These are phyloP conservation scores for Clunio marinus DNA, from an alignment of 2,888 invertebrate genomes.

Conservation along the genomic window DNA sequence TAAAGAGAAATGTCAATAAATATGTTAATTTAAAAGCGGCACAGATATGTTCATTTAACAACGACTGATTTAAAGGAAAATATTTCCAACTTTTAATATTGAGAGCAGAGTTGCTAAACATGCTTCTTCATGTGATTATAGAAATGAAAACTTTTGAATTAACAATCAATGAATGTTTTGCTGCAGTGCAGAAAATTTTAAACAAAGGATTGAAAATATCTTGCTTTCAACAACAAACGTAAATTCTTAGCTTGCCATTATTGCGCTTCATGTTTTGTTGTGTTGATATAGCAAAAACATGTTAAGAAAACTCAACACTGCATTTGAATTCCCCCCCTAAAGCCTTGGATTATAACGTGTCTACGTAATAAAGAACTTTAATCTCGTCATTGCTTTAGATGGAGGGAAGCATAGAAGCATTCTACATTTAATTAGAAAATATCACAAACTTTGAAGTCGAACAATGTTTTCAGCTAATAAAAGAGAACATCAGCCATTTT, in stretches of 20 bases:
- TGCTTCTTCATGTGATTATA: not conserved
- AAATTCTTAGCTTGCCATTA: constrained; percentile 4
- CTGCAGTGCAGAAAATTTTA: too few species aligned
- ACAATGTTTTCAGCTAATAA: not conserved
- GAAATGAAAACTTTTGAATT: too few species aligned
- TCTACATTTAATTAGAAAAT: constrained; percentile 2
- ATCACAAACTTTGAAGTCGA: too few species aligned
- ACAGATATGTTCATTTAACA: not conserved
- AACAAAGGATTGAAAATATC: not conserved
- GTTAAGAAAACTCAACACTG: too few species aligned
- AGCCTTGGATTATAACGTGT: constrained; percentile 4
- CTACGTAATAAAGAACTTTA: not conserved
- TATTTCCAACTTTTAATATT: not conserved
- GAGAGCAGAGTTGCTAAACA: not conserved
- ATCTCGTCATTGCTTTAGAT: not conserved
- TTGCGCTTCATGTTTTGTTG: too few species aligned
- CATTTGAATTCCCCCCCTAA: not conserved
- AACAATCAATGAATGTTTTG: not conserved
- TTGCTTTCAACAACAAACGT: not conserved
- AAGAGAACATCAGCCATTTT: not conserved
- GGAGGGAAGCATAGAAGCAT: too few species aligned
- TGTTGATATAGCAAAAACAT: too few species aligned
- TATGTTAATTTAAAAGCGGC: constrained; percentile 15
- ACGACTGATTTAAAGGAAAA: not conserved
- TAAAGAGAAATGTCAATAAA: constrained; percentile 26